Conservation (phyloP, 2,113 vertebrate genomes). For the Nasalis larvatus region DNA sequence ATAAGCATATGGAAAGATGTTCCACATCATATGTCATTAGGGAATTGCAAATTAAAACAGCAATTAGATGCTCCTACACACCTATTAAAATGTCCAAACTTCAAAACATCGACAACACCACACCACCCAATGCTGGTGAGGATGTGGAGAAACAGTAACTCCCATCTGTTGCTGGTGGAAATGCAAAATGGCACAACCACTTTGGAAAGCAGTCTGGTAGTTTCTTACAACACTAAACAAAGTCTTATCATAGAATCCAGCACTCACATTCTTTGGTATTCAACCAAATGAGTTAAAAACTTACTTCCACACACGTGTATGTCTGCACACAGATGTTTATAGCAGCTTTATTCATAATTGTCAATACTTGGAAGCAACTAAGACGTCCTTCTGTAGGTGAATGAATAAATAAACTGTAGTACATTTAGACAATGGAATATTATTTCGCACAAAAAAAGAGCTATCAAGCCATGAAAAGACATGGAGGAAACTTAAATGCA, state of each 20-base stretch:
- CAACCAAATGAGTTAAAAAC: neutral
- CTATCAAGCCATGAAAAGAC: constrained; percentile 15
- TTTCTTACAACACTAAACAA: constrained; percentile 21
- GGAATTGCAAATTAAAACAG: neutral
- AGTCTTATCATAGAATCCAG: neutral
- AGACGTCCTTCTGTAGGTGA: neutral
- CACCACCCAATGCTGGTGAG: neutral
- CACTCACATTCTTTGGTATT: neutral
- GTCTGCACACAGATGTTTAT: neutral
- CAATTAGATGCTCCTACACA: neutral
- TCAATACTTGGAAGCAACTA: neutral
- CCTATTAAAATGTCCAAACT: neutral
- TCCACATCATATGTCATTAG: neutral
- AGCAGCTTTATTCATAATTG: constrained; percentile 27
- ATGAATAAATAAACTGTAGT: neutral
- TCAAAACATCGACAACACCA: neutral
- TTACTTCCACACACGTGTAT: neutral
- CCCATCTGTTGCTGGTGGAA: neutral
- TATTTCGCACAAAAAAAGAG: neutral
- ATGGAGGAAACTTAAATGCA: neutral
- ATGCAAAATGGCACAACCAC: neutral
- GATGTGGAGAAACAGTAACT: neutral
- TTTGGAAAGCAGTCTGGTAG: neutral
- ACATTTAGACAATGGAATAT: neutral
- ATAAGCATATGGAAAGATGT: neutral